These are phyloP conservation scores for Spea bombifrons DNA, from an alignment of 2,113 vertebrate genomes.

Conservation along the genomic window DNA sequence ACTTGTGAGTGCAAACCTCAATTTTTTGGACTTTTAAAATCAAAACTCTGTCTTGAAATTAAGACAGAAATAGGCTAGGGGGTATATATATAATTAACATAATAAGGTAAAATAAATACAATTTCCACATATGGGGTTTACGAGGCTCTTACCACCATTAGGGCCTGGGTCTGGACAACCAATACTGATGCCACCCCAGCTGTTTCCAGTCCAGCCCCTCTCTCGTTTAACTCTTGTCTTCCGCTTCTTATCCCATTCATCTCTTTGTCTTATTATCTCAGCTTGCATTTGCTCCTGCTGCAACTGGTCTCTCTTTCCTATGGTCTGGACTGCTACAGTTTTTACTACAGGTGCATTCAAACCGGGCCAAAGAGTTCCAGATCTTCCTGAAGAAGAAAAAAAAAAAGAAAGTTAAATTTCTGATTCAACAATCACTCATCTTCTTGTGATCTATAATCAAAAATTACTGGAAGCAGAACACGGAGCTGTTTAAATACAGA, in stretches of 20 bases:
- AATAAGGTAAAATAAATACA: too few relatives aligned
- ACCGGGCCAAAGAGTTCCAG: constrained; percentile 90
- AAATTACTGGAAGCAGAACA: not conserved
- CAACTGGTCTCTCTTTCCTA: constrained; percentile 67
- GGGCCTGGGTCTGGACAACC: constrained; percentile 85
- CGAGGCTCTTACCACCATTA: constrained; percentile 77
- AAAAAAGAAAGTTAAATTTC: not conserved
- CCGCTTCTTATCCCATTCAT: constrained; percentile 77
- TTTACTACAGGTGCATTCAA: constrained; percentile 76
- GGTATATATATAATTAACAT: too few relatives aligned
- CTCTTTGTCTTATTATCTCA: constrained; percentile 70
- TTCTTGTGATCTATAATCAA: not conserved
- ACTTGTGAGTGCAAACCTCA: too few relatives aligned
- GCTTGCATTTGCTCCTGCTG: constrained; percentile 72
- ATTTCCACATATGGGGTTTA: not conserved
- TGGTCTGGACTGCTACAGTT: constrained; percentile 63
- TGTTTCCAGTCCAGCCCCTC: constrained; percentile 86
- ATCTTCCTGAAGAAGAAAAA: constrained; percentile 66
- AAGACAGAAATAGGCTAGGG: too few relatives aligned
- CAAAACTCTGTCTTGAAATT: too few relatives aligned
- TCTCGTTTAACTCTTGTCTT: constrained; percentile 80
- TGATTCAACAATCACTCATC: not conserved
- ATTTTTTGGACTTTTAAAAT: too few relatives aligned
- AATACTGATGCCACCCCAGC: constrained; percentile 84
- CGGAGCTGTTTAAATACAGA: not conserved